A percentile compares a stretch with the other conserved stretches of the same genome.
Conservation (phyloP, 2,797 vertebrate genomes). For the Halcyon chelicuti region DNA sequence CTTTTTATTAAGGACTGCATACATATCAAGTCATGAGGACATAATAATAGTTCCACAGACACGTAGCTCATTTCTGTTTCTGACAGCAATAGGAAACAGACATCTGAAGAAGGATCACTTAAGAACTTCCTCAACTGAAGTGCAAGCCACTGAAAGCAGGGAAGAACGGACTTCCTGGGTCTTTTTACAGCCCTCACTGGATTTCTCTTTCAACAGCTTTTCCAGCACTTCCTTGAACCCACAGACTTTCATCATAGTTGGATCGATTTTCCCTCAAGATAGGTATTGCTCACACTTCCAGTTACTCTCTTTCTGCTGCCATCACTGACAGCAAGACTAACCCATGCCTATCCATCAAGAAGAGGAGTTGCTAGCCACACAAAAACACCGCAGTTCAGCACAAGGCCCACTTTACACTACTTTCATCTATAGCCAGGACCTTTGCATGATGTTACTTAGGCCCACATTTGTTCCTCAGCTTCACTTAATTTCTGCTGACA, state of each 20-base stretch:
- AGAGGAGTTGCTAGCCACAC: too few relatives aligned
- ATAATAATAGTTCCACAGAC: not conserved
- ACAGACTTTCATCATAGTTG: not conserved
- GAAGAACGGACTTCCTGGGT: not conserved
- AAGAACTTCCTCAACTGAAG: not conserved
- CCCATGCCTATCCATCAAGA: not conserved
- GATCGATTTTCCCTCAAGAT: not conserved
- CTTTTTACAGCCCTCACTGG: not conserved
- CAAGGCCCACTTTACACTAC: not conserved
- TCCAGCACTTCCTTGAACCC: not conserved
- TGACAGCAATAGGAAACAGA: not conserved
- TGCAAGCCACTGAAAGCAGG: not conserved
- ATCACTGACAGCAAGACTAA: not conserved
- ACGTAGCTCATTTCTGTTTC: rapidly evolving
- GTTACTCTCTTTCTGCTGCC: not conserved
- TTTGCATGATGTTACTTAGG: not conserved
- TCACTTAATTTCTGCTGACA: not conserved
- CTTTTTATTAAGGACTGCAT: not conserved
- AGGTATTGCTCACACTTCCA: not conserved
- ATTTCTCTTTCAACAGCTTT: not conserved
- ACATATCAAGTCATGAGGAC: not conserved
- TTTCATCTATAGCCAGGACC: not conserved
- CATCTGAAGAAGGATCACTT: not conserved
- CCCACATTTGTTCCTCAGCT: not conserved
- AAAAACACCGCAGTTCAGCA: not conserved